Evolutionary conservation across 2,797 vertebrate genomes (phyloP).

Genomic region (Danio kyathit): DNA sequence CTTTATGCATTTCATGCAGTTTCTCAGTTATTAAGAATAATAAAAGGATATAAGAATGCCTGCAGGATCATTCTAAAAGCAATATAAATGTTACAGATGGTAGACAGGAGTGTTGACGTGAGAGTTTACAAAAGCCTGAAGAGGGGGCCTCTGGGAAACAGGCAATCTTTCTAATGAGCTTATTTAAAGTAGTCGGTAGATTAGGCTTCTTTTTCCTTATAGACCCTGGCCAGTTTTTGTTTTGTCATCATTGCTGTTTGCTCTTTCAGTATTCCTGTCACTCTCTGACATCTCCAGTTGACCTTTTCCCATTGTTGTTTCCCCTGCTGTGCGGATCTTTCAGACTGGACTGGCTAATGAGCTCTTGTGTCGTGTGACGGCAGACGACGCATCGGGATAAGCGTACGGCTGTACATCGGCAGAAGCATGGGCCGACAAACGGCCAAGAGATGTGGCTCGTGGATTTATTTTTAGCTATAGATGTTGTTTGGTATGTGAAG

Average conservation of each 20-base stretch:
- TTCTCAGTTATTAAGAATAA: background rate
- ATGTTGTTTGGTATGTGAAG: slow-evolving; percentile 48
- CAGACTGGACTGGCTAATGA: slow-evolving; percentile 50
- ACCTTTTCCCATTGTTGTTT: slow-evolving; percentile 36
- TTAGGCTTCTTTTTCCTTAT: slow-evolving; percentile 7
- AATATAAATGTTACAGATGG: background rate
- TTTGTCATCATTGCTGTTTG: background rate
- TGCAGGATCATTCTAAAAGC: background rate
- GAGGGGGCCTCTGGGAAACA: background rate
- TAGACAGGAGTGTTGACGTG: background rate
- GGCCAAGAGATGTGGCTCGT: slow-evolving; percentile 56
- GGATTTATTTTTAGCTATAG: slow-evolving; percentile 59
- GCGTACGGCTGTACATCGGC: slow-evolving; percentile 57
- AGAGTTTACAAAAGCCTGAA: background rate
- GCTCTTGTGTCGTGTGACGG: slow-evolving; percentile 40
- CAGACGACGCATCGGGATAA: slow-evolving; percentile 33
- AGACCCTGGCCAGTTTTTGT: slow-evolving; percentile 1
- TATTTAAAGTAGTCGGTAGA: slow-evolving; percentile 6
- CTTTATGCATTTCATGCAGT: background rate
- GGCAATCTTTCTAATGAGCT: slow-evolving; percentile 5
- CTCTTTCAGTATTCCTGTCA: slow-evolving; percentile 15
- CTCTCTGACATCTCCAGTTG: slow-evolving; percentile 18
- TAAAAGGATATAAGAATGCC: no score
- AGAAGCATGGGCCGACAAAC: slow-evolving; percentile 50
- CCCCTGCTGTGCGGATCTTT: slow-evolving; percentile 16